phyloP scores from a whole-genome alignment of 2,113 vertebrate species.

The Leptosomus discolor region DNA sequence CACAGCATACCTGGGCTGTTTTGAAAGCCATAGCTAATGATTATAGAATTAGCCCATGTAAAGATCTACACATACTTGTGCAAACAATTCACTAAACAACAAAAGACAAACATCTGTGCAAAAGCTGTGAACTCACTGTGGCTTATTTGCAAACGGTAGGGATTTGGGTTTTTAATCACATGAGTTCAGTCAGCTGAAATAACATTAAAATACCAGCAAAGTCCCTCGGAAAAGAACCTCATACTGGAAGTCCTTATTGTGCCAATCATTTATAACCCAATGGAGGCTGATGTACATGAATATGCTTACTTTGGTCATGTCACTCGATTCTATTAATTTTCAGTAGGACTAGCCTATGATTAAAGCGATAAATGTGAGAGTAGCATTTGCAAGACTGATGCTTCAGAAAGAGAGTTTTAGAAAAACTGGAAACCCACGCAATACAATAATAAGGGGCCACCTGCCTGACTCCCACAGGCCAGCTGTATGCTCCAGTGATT shows the following conservation, averaged over 20 bases:
- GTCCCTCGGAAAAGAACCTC: neutral
- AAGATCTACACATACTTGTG: neutral
- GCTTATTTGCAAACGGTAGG: neutral
- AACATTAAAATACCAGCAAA: neutral
- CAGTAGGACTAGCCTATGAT: neutral
- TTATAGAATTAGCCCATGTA: neutral
- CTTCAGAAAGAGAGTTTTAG: neutral
- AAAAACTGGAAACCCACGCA: neutral
- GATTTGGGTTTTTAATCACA: neutral
- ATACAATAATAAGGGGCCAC: neutral
- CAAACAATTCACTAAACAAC: neutral
- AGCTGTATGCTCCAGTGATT: neutral
- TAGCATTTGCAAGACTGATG: neutral
- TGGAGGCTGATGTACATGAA: neutral
- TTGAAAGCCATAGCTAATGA: neutral
- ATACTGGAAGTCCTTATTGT: neutral
- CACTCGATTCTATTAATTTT: neutral
- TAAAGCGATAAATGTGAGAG: neutral
- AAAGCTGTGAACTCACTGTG: neutral
- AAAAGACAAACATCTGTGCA: neutral
- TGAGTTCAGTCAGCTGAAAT: neutral
- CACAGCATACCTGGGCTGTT: neutral
- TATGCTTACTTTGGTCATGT: neutral
- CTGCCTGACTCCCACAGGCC: neutral
- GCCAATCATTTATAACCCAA: neutral